These are phyloP conservation scores for Oreochromis grahami DNA, from an alignment of 2,797 vertebrate species.

Conservation along the genomic window DNA sequence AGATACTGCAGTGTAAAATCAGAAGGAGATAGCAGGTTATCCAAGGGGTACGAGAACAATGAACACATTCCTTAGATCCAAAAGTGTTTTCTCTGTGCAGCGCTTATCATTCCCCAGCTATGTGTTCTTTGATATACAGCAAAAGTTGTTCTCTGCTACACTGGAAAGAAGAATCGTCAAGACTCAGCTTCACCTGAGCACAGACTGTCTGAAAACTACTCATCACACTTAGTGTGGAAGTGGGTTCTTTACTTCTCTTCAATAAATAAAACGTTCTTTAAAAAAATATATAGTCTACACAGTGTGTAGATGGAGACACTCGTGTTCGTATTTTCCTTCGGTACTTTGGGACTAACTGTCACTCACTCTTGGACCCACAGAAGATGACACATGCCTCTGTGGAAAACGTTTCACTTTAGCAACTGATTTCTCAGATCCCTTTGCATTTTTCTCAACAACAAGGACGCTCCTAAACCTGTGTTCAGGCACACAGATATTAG, in stretches of 20 bases:
- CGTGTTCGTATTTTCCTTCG: not conserved
- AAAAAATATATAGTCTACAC: not conserved
- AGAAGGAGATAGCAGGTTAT: not conserved
- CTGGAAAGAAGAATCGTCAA: not conserved
- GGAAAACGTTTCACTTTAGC: not conserved
- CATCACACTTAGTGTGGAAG: not conserved
- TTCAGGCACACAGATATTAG: not conserved
- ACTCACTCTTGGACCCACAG: not conserved
- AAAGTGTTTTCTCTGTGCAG: not conserved
- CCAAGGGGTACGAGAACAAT: not conserved
- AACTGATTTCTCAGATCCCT: not conserved
- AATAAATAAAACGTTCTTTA: constrained; percentile 19
- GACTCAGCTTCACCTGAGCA: not conserved
- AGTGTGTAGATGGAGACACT: not conserved
- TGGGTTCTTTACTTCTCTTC: not conserved
- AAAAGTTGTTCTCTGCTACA: not conserved
- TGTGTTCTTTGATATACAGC: not conserved
- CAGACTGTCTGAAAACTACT: not conserved
- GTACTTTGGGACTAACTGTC: not conserved
- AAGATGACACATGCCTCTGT: not conserved
- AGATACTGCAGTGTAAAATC: not conserved
- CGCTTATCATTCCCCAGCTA: not conserved
- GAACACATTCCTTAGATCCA: not conserved
- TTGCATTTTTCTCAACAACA: not conserved
- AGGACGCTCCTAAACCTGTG: not conserved